These are phyloP conservation scores for Hybos culiciformis DNA, from an alignment of 2,888 invertebrate species.

Conservation along the genomic window DNA sequence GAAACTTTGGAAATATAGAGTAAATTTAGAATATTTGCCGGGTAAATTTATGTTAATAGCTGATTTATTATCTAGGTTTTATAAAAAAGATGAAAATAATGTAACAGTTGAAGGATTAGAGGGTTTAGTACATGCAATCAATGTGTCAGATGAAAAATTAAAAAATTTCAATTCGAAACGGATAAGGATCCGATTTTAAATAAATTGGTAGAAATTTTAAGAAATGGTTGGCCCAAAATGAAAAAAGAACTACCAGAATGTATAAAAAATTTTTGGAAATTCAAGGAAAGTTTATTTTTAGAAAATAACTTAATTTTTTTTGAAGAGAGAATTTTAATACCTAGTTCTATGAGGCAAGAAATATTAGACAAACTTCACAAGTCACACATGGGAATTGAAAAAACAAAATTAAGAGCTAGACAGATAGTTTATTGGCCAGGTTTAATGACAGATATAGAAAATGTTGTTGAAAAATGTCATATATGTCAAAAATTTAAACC, in stretches of 20 bases:
- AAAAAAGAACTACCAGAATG: background rate
- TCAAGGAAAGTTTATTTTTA: background rate
- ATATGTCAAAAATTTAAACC: slow-evolving; percentile 2
- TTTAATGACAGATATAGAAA: background rate
- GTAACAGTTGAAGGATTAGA: no score
- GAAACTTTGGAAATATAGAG: slow-evolving; percentile 13
- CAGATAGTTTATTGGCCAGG: background rate
- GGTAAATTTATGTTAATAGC: slow-evolving; percentile 9
- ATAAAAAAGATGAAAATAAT: background rate
- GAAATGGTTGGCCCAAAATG: slow-evolving; percentile 13
- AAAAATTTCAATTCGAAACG: slow-evolving; percentile 3
- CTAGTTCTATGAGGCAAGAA: background rate
- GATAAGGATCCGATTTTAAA: slow-evolving; percentile 6
- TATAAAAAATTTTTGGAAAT: slow-evolving; percentile 5
- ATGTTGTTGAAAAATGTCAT: slow-evolving; percentile 1
- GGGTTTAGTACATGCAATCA: slow-evolving; percentile 9
- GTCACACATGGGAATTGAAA: slow-evolving; percentile 9
- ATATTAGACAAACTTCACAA: background rate
- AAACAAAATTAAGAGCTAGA: slow-evolving; percentile 7
- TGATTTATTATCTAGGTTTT: background rate
- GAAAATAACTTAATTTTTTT: slow-evolving; percentile 1
- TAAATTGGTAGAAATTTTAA: background rate
- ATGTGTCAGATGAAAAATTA: slow-evolving; percentile 9
- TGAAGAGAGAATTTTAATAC: slow-evolving; percentile 3
- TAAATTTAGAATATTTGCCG: slow-evolving; percentile 13